phyloP scores from a whole-genome alignment of 1,140 invertebrate species.

The Bombus confusus region DNA sequence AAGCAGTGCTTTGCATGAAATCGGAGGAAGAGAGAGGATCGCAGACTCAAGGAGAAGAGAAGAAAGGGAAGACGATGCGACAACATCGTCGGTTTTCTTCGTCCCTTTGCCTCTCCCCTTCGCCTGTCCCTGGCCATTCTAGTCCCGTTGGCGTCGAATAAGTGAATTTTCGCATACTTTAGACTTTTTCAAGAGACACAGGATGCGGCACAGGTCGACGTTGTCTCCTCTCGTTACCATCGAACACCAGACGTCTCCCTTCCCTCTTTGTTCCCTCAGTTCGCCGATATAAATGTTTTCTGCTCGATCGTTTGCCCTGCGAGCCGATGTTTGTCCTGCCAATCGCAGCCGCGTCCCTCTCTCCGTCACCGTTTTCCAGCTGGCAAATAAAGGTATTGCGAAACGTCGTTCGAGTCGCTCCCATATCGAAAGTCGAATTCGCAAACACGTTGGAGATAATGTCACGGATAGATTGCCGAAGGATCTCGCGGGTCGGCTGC shows the following conservation, averaged over 20 bases:
- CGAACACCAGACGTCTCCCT: neutral
- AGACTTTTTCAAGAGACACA: conserved; percentile 43
- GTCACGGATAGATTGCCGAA: neutral
- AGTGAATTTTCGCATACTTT: conserved; percentile 65
- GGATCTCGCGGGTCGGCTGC: neutral
- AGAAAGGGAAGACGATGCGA: conserved; percentile 1
- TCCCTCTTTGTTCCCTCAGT: neutral
- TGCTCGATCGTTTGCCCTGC: neutral
- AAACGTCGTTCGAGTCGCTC: no score
- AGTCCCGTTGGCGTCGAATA: conserved; percentile 40
- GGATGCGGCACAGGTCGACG: conserved; percentile 11
- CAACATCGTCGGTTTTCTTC: conserved; percentile 31
- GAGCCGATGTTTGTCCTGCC: conserved; percentile 12
- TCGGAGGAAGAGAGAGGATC: conserved; percentile 42
- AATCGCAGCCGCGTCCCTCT: neutral
- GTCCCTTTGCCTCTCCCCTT: neutral
- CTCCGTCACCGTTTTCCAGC: neutral
- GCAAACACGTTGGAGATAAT: neutral
- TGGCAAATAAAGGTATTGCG: neutral
- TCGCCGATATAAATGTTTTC: conserved; percentile 11
- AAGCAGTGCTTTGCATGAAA: conserved; percentile 74
- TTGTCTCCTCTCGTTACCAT: conserved; percentile 32
- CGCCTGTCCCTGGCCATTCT: conserved; percentile 14
- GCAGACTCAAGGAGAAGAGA: conserved; percentile 21
- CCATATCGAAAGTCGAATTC: neutral